Evolutionary conservation across 2,888 invertebrate species (phyloP), one percentile per base, ranked within the genome.

Genomic region (Tiphia femorata): DNA sequence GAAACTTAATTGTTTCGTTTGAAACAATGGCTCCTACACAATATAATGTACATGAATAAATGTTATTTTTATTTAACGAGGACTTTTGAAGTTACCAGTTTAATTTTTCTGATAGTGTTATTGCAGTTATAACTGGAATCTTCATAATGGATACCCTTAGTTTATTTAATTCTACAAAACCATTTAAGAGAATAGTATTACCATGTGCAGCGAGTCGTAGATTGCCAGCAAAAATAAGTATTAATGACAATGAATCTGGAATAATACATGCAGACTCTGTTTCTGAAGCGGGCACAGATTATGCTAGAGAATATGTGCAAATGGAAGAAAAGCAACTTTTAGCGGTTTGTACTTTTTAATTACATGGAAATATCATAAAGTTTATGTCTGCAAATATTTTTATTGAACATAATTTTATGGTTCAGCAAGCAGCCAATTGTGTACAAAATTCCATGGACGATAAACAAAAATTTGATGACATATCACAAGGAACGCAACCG

Each of bases 251-350:
- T 2, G 29, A 52, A 25, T 29, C 40, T 20, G 16, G 33, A 20
- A 1, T n/a, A n/a, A n/a, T n/a, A n/a, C n/a, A n/a, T n/a, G n/a
- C n/a, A n/a, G n/a, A n/a, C n/a, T n/a, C n/a, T n/a, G n/a, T n/a
- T n/a, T n/a, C n/a, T n/a, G n/a, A n/a, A n/a, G n/a, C n/a, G 2
- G 81, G 79, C n/a, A 78, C 65, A 0, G 73, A 74, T 12, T 84
- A 84, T 50, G 75, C 60, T 8, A 43, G 71, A 16, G 58, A 79
- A 47, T 82, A 79, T 56, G 58, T 79, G 0, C 52, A 73, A 33
- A 69, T 77, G 60, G 82, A 82, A 35, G 78, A 82, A 38, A 30
- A 59, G 30, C 62, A 67, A 33, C 49, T 80, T 23, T 40, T 80
- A 3, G 59, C 70, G 67, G 81, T 82, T 67, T 21, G 23, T 38